phyloP scores from a whole-genome alignment of 2,888 invertebrate genomes.

The Acanthosepion pharaonis region DNA sequence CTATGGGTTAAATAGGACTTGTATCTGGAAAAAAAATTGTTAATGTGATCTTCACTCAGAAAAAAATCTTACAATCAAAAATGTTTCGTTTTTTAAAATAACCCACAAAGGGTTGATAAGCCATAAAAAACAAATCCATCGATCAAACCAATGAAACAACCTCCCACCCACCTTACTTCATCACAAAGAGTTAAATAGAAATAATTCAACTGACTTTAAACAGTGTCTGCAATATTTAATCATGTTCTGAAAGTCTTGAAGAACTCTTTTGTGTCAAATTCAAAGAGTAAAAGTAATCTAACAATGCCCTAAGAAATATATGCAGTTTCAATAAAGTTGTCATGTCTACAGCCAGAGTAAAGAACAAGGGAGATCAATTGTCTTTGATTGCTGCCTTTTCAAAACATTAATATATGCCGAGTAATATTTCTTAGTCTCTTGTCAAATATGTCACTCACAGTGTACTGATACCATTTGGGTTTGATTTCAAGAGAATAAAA shows the following conservation, averaged over 20 bases:
- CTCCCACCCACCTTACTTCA: too few relatives aligned
- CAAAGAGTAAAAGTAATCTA: neutral
- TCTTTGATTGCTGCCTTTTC: neutral
- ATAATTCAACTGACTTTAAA: neutral
- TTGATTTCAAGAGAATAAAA: too few relatives aligned
- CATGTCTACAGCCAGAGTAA: neutral
- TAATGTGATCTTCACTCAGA: too few relatives aligned
- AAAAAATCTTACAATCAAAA: too few relatives aligned
- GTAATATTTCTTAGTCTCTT: neutral
- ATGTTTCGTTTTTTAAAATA: too few relatives aligned
- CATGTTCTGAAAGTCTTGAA: neutral
- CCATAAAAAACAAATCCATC: too few relatives aligned
- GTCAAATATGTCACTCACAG: neutral
- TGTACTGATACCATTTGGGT: neutral
- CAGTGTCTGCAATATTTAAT: neutral
- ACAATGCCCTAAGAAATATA: neutral
- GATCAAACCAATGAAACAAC: too few relatives aligned
- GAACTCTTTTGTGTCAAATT: neutral
- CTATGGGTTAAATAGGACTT: too few relatives aligned
- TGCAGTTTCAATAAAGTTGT: neutral
- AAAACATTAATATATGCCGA: neutral
- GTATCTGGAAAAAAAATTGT: too few relatives aligned
- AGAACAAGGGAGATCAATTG: neutral
- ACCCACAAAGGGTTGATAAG: too few relatives aligned
- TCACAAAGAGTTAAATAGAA: neutral